Percentiles rank a stretch among this genome's conserved stretches.
Evolutionary conservation across 2,113 vertebrate species (phyloP).

Genomic region (Heloderma charlesbogerti): DNA sequence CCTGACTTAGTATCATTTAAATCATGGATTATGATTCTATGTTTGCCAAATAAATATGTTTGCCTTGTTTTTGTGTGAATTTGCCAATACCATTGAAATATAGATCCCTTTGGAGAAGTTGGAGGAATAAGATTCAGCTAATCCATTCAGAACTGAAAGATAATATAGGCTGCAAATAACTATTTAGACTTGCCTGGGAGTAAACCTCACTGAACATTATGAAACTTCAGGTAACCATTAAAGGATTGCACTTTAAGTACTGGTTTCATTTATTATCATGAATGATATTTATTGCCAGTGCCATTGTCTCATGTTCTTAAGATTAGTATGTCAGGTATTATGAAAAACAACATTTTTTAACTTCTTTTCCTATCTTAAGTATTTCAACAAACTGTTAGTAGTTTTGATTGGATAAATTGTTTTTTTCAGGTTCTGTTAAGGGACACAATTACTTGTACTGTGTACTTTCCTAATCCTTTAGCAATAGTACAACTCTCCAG

Average conservation of each 20-base stretch:
- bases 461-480: conserved; percentile 70
- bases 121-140: background rate
- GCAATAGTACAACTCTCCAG: conserved; percentile 65
- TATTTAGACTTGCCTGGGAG: background rate
- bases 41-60: background rate
- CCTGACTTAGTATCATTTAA: no score
- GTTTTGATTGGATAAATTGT: conserved; percentile 50
- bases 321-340: background rate
- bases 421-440: conserved; percentile 62
- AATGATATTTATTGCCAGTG: background rate
- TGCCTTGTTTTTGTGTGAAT: background rate
- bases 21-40: background rate
- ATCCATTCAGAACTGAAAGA: background rate
- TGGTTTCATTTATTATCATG: background rate
- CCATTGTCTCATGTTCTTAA: conserved; percentile 6
- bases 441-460: conserved; percentile 65
- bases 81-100: background rate
- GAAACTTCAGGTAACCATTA: background rate
- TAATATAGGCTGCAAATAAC: background rate
- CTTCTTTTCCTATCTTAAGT: conserved; percentile 35
- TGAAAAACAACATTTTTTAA: background rate
- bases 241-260: background rate
- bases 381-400: conserved; percentile 37
- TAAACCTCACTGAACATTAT: background rate
- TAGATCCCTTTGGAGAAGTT: background rate